A percentile compares a stretch with the other conserved stretches of the same genome.
Evolutionary conservation across 23 tunicate species (phyloP).

Genomic region (Oikopleura vanhoeffeni): DNA sequence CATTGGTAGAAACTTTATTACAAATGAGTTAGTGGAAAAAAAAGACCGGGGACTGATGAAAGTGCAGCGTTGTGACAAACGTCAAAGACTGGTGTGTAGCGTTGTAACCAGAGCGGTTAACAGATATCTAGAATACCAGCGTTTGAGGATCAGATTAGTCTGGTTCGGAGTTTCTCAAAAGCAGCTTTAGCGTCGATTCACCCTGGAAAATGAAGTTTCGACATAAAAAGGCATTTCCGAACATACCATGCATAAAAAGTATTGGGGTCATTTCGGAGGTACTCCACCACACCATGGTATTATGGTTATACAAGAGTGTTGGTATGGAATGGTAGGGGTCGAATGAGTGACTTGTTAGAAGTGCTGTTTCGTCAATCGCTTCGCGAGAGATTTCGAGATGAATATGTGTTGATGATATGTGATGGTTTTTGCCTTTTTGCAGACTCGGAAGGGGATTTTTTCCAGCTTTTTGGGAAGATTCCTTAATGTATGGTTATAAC

Average conservation of each 20-base stretch:
- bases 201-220: not conserved
- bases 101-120: not conserved
- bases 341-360: not conserved
- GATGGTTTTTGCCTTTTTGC: not conserved
- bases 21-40: not conserved
- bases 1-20: not conserved
- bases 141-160: not conserved
- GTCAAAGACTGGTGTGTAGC: not conserved
- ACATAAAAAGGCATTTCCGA: not conserved
- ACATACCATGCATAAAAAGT: not conserved
- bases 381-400: not conserved
- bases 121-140: not conserved
- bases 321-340: not conserved
- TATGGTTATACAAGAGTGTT: not conserved
- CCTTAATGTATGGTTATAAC: not conserved
- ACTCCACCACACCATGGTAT: not conserved
- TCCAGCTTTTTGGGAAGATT: not conserved
- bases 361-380: not conserved
- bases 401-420: not conserved
- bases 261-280: not conserved
- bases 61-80: too few relatives aligned
- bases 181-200: not conserved
- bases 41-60: not conserved
- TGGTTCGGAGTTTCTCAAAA: not conserved
- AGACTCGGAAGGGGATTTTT: not conserved